A percentile compares a stretch with the other conserved stretches of the same genome.
phyloP scores from a whole-genome alignment of 1,140 invertebrate genomes.

The Drosophila nikananu region DNA sequence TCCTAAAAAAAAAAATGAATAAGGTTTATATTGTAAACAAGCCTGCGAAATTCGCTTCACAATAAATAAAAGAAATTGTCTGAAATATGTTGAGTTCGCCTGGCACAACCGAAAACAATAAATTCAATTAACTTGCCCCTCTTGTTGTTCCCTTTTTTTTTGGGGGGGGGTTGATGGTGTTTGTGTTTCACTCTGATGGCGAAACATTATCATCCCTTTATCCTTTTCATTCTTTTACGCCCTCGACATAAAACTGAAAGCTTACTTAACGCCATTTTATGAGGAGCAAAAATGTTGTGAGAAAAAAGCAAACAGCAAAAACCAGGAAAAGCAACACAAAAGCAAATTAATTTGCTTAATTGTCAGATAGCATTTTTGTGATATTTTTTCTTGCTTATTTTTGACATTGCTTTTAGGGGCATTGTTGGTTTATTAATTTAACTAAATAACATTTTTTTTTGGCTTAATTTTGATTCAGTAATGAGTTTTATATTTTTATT shows the following conservation, averaged over 20 bases:
- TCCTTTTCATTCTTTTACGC: slow-evolving; percentile 28
- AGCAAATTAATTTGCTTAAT: slow-evolving; percentile 57
- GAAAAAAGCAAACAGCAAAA: not conserved
- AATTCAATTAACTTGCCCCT: slow-evolving; percentile 60
- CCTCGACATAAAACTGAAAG: slow-evolving; percentile 40
- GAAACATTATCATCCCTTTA: slow-evolving; percentile 37
- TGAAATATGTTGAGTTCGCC: slow-evolving; percentile 34
- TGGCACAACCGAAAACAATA: slow-evolving; percentile 49
- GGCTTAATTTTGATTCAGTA: not conserved
- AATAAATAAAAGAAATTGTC: slow-evolving; percentile 27
- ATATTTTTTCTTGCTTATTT: slow-evolving; percentile 28
- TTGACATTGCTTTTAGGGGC: not conserved
- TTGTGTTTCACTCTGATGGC: slow-evolving; percentile 29
- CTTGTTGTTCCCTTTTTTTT: slow-evolving; percentile 20
- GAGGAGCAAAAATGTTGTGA: slow-evolving; percentile 19
- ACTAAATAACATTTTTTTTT: slow-evolving; percentile 10
- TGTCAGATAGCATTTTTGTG: slow-evolving; percentile 35
- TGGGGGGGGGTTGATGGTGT: not conserved
- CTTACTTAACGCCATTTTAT: slow-evolving; percentile 52
- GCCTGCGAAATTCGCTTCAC: slow-evolving; percentile 20
- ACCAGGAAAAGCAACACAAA: slow-evolving; percentile 33
- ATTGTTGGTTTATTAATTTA: slow-evolving; percentile 20
- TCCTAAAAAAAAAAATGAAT: slow-evolving; percentile 6
- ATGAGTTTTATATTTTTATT: slow-evolving; percentile 2
- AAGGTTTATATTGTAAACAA: slow-evolving; percentile 19